Conservation (phyloP, 2,888 invertebrate genomes). For the Cheilosia vernalis region DNA sequence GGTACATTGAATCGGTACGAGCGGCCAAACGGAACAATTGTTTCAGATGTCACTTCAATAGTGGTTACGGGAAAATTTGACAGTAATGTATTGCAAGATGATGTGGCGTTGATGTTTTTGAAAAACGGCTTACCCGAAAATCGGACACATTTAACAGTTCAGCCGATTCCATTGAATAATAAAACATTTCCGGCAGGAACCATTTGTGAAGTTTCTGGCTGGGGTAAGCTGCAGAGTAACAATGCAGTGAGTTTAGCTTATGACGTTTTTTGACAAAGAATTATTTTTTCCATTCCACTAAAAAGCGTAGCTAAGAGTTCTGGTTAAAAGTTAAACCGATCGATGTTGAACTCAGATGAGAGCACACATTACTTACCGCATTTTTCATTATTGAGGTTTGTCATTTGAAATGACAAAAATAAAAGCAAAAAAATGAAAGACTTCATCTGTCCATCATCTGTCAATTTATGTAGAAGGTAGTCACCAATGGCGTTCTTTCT, state of each 20-base stretch:
- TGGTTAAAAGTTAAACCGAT: no score
- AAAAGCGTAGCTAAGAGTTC: no score
- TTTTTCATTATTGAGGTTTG: no score
- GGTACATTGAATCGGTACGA: conserved; percentile 80
- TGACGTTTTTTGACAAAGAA: no score
- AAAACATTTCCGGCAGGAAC: conserved; percentile 75
- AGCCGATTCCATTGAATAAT: conserved; percentile 77
- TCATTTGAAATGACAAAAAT: no score
- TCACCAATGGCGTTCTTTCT: no score
- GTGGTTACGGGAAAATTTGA: conserved; percentile 79
- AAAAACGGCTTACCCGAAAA: conserved; percentile 76
- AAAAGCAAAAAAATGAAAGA: no score
- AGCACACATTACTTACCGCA: no score
- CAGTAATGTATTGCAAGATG: conserved; percentile 80
- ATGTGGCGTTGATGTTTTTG: conserved; percentile 81
- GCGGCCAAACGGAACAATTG: conserved; percentile 79
- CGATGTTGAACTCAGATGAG: no score
- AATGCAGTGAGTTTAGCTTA: conserved; percentile 1
- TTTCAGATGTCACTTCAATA: conserved; percentile 79
- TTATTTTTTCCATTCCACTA: no score
- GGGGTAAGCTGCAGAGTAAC: conserved; percentile 78
- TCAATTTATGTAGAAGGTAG: no score
- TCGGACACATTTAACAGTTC: conserved; percentile 77
- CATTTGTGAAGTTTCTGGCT: conserved; percentile 81
- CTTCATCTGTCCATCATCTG: no score